Evolutionary conservation across 2,888 invertebrate genomes (phyloP), one percentile per base, ranked within the genome.

Genomic region (Marronus borbonicus): DNA sequence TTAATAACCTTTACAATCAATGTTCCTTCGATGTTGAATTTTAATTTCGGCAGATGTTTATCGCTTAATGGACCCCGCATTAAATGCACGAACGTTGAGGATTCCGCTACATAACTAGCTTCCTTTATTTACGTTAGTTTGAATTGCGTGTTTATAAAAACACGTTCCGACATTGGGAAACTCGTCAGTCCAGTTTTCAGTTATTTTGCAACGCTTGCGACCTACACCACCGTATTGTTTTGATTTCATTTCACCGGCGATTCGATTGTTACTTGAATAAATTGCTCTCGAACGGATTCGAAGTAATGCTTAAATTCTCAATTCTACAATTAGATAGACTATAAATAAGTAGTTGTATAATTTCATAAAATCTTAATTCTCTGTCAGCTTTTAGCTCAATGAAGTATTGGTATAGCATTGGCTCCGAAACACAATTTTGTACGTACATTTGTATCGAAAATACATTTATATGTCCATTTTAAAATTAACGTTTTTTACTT

Each of bases 41-140:
- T 1, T 24, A 24, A 36, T 36, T 36, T 36, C 5, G 5, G 31
- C 31, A 4, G 31, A 36, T 36, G 5, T 36, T 36, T 36, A 36
- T 36, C 31, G 31, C 31, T 36, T 36, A 36, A 5, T 36, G 4
- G 5, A 36, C 31, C 31, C 1, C 5, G 31, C 5, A 36, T 4
- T 36, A 36, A 36, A 36, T 36, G 31, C 31, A 36, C 5, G 4
- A 55, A 28, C 44, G 52, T 60, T 20, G 17, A 20, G 69, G 39
- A 39, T 20, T 72, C n/a, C 60, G 39, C 20, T 72, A 60, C 24
- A 39, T 60, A 72, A 60, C 31, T 60, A 72, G 58, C 31, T 60
- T 72, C 72, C 72, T 72, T 20, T 72, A 60, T 72, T 72, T 72
- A 72, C 72, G 72, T 72, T 72, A 60, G 72, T 72, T 58, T 58